phyloP scores from a whole-genome alignment of 1,140 invertebrate species.

The Helicoverpa zea region DNA sequence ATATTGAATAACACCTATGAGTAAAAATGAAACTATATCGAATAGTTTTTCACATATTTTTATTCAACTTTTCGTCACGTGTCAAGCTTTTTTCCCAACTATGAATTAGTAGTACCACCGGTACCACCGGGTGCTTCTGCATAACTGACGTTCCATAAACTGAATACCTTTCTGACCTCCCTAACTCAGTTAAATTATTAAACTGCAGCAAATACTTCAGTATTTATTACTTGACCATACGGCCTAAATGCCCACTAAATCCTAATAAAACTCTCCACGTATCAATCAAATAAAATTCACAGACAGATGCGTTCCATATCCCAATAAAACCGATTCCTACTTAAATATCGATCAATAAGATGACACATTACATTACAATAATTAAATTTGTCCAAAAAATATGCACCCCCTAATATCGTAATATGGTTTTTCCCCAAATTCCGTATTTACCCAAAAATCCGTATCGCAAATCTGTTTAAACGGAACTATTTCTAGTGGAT shows the following conservation, averaged over 20 bases:
- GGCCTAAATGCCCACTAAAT: constrained; percentile 3
- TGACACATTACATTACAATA: constrained; percentile 62
- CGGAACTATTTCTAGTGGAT: constrained; percentile 73
- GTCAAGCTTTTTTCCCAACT: too few species aligned
- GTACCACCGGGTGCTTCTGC: too few species aligned
- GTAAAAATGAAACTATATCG: too few species aligned
- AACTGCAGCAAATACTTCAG: too few species aligned
- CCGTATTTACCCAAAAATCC: constrained; percentile 76
- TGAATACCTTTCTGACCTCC: too few species aligned
- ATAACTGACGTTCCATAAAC: too few species aligned
- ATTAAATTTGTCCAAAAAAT: constrained; percentile 74
- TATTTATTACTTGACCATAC: too few species aligned
- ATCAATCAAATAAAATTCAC: constrained; percentile 22
- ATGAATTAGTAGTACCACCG: too few species aligned
- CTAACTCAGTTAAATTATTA: too few species aligned
- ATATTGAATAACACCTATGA: too few species aligned
- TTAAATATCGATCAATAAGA: constrained; percentile 54
- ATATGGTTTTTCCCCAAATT: constrained; percentile 64
- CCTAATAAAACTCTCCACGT: not conserved
- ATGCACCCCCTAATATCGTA: constrained; percentile 67
- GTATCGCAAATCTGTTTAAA: constrained; percentile 73
- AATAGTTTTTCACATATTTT: too few species aligned
- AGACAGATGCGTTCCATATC: constrained; percentile 35
- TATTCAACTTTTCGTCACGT: too few species aligned
- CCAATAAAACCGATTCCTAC: constrained; percentile 39